A percentile compares a stretch with the other conserved stretches of the same genome.
These are phyloP conservation scores for Conistra vaccinii DNA, from an alignment of 2,888 invertebrate species.

Conservation along the genomic window DNA sequence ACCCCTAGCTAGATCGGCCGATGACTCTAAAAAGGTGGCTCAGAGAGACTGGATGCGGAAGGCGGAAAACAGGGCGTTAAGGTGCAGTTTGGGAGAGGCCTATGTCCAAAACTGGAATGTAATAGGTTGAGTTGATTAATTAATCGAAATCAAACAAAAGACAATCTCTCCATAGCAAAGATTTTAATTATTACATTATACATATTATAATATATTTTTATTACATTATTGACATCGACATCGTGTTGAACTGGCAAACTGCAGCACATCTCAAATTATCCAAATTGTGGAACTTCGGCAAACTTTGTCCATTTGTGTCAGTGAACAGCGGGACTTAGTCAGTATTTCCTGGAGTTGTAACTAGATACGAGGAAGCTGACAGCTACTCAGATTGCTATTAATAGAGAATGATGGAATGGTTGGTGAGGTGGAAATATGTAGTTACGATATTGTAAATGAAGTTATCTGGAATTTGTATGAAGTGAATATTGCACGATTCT, in stretches of 20 bases:
- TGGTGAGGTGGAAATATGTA: constrained; percentile 14
- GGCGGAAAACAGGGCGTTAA: too few species aligned
- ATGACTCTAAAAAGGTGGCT: background rate
- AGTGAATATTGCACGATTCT: background rate
- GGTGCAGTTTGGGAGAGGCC: background rate
- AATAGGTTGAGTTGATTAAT: background rate
- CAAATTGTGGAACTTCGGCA: constrained; percentile 34
- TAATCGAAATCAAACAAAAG: background rate
- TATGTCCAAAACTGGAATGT: background rate
- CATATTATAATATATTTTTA: too few species aligned
- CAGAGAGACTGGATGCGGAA: background rate
- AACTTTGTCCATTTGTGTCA: constrained; percentile 55
- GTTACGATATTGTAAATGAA: constrained; percentile 3
- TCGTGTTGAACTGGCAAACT: background rate
- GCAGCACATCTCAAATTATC: constrained; percentile 24
- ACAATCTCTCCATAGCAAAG: background rate
- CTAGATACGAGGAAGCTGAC: constrained; percentile 47
- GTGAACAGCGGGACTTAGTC: constrained; percentile 20
- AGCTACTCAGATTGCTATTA: constrained; percentile 27
- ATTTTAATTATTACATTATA: background rate
- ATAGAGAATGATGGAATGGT: constrained; percentile 30
- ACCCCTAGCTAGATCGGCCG: background rate
- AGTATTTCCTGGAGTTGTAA: constrained; percentile 36
- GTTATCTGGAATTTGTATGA: background rate
- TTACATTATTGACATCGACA: background rate